A percentile compares a stretch with the other conserved stretches of the same genome.
Evolutionary conservation across 2,113 vertebrate species (phyloP).

Genomic region (Serinus canaria): DNA sequence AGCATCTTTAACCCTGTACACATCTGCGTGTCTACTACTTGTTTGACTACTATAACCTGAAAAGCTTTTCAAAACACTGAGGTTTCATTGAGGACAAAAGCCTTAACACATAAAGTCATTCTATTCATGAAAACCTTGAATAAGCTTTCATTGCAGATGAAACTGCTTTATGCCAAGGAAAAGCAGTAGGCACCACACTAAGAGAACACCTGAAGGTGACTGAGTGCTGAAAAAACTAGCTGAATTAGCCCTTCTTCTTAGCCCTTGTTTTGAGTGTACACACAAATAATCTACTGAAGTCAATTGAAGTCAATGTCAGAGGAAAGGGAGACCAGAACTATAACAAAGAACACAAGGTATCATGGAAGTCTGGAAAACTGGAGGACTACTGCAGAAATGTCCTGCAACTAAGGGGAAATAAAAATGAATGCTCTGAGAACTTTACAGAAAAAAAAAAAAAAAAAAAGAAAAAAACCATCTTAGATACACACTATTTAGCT

Average conservation of each 20-base stretch:
- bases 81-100: background rate
- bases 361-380: background rate
- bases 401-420: background rate
- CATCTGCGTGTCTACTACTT: background rate
- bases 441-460: background rate
- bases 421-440: background rate
- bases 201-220: background rate
- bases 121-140: background rate
- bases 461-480: background rate
- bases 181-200: background rate
- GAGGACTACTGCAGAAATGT: background rate
- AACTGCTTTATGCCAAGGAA: background rate
- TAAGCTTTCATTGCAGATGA: background rate
- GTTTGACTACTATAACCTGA: background rate
- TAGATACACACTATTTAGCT: fast-evolving
- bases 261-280: background rate
- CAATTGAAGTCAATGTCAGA: background rate
- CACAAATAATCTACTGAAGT: background rate
- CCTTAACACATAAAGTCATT: background rate
- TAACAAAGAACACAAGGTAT: background rate
- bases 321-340: background rate
- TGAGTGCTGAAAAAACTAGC: background rate
- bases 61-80: background rate
- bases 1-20: background rate
- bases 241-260: background rate